phyloP scores from a whole-genome alignment of 2,113 vertebrate genomes.

The Thryonomys swinderianus region DNA sequence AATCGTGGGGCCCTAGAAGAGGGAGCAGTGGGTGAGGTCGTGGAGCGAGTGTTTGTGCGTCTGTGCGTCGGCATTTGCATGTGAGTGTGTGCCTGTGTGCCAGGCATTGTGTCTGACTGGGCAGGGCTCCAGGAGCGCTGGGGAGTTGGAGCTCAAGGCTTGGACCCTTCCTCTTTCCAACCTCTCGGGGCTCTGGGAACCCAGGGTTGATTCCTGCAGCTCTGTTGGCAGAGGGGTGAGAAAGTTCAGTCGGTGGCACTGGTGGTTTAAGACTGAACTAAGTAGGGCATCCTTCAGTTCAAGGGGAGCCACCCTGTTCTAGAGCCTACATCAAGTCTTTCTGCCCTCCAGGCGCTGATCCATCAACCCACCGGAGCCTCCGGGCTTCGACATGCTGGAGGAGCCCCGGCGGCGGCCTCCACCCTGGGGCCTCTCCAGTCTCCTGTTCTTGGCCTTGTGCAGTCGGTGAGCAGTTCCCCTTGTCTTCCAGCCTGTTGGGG shows the following conservation, averaged over 20 bases:
- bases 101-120: not conserved
- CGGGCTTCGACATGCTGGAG: slow-evolving; percentile 84
- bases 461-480: slow-evolving; percentile 79
- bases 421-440: slow-evolving; percentile 80
- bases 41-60: not conserved
- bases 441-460: slow-evolving; percentile 81
- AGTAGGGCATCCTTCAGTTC: not conserved
- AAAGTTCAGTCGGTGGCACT: not conserved
- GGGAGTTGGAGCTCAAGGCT: not conserved
- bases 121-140: not conserved
- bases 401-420: slow-evolving; percentile 71
- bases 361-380: slow-evolving; percentile 65
- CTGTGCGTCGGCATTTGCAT: not conserved
- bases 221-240: not conserved
- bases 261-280: not conserved
- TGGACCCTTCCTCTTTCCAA: not conserved
- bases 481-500: not conserved
- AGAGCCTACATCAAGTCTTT: not conserved
- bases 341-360: slow-evolving; percentile 53
- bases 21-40: not conserved
- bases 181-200: not conserved
- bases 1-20: slow-evolving; percentile 55
- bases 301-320: not conserved
- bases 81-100: slow-evolving; percentile 35
- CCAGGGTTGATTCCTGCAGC: slow-evolving; percentile 6